Evolutionary conservation across 2,888 invertebrate species (phyloP).

Genomic region (Scotopteryx bipunctaria): DNA sequence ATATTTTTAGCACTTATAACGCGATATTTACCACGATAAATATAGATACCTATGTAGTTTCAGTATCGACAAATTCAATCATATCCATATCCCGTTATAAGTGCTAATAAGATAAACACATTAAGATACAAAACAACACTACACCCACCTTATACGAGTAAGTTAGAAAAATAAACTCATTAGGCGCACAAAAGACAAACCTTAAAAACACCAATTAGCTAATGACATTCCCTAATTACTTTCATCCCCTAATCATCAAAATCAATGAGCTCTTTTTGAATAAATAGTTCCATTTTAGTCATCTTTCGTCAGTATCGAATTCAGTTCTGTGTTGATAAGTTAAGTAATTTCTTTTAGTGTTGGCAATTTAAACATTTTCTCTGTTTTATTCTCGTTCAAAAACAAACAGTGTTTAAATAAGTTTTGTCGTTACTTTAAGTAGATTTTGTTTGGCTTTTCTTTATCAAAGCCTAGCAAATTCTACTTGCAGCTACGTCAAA

Average conservation of each 20-base stretch:
- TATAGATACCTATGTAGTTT: too few species aligned
- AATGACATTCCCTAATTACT: constrained; percentile 10
- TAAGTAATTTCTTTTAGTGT: neutral
- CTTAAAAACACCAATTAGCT: constrained; percentile 8
- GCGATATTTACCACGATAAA: too few species aligned
- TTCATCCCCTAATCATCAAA: neutral
- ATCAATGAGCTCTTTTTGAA: neutral
- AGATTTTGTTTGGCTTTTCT: constrained; percentile 45
- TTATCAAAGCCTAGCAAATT: constrained; percentile 33
- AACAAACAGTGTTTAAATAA: neutral
- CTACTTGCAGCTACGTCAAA: constrained; percentile 13
- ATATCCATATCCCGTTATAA: too few species aligned
- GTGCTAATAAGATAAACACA: too few species aligned
- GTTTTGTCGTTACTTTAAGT: constrained; percentile 37
- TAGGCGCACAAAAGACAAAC: constrained; percentile 4
- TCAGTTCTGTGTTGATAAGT: neutral
- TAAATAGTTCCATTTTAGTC: constrained; percentile 1
- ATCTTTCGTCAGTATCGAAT: constrained; percentile 2
- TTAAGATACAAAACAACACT: too few species aligned
- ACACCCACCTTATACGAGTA: neutral
- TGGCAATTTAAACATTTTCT: too few species aligned
- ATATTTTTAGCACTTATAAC: too few species aligned
- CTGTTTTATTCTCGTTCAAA: too few species aligned
- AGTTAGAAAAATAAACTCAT: constrained; percentile 3
- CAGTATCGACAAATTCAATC: too few species aligned